phyloP scores from a whole-genome alignment of 2,797 vertebrate species.

The Peromyscus aztecus region DNA sequence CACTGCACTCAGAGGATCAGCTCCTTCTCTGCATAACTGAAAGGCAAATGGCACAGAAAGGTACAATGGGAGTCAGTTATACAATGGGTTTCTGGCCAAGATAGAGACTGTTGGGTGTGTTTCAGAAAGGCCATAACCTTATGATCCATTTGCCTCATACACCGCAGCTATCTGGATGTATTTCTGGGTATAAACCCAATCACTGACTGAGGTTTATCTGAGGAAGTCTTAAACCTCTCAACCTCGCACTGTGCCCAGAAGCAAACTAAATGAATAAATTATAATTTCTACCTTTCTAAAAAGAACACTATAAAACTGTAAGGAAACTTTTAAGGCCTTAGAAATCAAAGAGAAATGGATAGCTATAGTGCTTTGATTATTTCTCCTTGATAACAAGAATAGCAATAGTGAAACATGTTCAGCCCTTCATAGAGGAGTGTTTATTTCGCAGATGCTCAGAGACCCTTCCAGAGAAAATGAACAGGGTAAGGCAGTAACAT shows the following conservation, averaged over 20 bases:
- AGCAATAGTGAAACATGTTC: neutral
- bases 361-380: neutral
- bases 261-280: conserved; percentile 37
- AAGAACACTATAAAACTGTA: neutral
- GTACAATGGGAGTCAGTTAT: neutral
- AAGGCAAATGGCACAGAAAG: neutral
- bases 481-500: neutral
- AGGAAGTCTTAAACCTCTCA: neutral
- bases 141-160: neutral
- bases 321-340: neutral
- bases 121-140: neutral
- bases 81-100: neutral
- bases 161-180: rapidly evolving
- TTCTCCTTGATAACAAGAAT: neutral
- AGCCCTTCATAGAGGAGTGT: neutral
- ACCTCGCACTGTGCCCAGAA: neutral
- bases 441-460: neutral
- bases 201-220: neutral
- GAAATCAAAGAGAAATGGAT: conserved; percentile 17
- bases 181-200: neutral
- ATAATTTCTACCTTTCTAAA: neutral
- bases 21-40: conserved; percentile 73
- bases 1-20: conserved; percentile 89
- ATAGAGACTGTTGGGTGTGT: neutral
- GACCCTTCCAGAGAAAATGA: conserved; percentile 1